Evolutionary conservation across 2,113 vertebrate genomes (phyloP), one percentile per base, ranked within the genome.

Genomic region (Amblyopsis rosae): DNA sequence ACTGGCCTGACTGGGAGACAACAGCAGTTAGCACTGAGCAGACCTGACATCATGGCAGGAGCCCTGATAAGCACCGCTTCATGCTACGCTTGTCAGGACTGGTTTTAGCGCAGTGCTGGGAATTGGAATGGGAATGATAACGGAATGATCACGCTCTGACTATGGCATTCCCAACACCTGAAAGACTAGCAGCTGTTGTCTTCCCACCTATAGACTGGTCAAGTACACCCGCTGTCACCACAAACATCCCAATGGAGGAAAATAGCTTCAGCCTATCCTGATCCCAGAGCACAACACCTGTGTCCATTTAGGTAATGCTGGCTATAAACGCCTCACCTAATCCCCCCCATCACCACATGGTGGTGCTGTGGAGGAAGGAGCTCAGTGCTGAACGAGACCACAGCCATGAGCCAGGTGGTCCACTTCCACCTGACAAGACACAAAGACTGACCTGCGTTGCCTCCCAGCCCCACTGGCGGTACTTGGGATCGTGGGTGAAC

Each of bases 401-500:
- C 1, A 41, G 35, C 7, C 35, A 41, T 41, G 35, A 41, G 1
- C 35, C 7, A 41, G 35, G 35, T 41, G 26, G 26, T 26, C 26
- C 26, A 26, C 26, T 26, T 26, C 26, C 26, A 26, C 26, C 26
- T 26, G 26, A 26, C 26, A 26, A 26, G 26, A 26, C 26, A 26
- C 26, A 26, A 1, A 26, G 26, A 12, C 51, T 79, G 89, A 99
- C 97, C 97, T 98, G 94, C 0, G 94, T 87, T 60, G 97, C 97
- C 85, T 99, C 97, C 97, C 97, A 99, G 88, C 97, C 97, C 97
- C 97, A 99, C 86, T 96, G 95, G 32, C 97, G 90, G 88, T 99
- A 99, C 73, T 97, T 96, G 75, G 97, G 97, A 73, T 99, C 97
- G 0, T 98, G 97, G 55, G 97, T 98, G 91, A 98, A 99, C 77